Evolutionary conservation across 37 sponge, comb jelly and placozoan genomes (phyloP), one percentile per base, ranked within the genome.

Genomic region (Spongilla lacustris): DNA sequence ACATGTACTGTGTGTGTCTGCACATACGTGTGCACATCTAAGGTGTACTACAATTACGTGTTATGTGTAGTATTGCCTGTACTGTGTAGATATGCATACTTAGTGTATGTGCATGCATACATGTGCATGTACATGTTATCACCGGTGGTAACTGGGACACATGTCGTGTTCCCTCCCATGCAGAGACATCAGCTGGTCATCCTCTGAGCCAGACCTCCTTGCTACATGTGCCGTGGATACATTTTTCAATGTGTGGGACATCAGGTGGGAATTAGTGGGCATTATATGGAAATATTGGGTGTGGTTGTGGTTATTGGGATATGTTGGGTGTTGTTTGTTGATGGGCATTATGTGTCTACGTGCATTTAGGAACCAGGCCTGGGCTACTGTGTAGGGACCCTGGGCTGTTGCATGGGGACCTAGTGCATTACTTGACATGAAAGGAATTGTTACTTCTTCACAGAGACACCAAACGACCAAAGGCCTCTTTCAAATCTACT

Each of bases 121-220:
- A 25, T 23, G 49, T 21, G 31, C 69, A 78, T 25, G 13, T 41
- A n/a, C n/a, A n/a, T n/a, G n/a, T n/a, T n/a, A n/a, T n/a, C n/a
- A n/a, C n/a, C n/a, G n/a, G n/a, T n/a, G n/a, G n/a, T n/a, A n/a
- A n/a, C n/a, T n/a, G n/a, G n/a, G n/a, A n/a, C n/a, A n/a, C n/a
- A n/a, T n/a, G n/a, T n/a, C n/a, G n/a, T n/a, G n/a, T n/a, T n/a
- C n/a, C n/a, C n/a, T n/a, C n/a, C n/a, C n/a, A 2, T 50, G 6
- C 77, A 96, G 97, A 87, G 97, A 94, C 71, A 19, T 96, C 37
- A 79, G 85, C 46, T 96, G 97, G 97, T 94, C 87, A 32, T 87
- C 73, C 31, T 48, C 50, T 29, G 91, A 94, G 29, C 76, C 93
- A 19, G 75, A 90, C 73, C 84, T 89, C 26, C 71, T 91, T 26